Evolutionary conservation across 1,140 invertebrate genomes (phyloP), one percentile per base, ranked within the genome.

Genomic region (Protaetia brevitarsis): DNA sequence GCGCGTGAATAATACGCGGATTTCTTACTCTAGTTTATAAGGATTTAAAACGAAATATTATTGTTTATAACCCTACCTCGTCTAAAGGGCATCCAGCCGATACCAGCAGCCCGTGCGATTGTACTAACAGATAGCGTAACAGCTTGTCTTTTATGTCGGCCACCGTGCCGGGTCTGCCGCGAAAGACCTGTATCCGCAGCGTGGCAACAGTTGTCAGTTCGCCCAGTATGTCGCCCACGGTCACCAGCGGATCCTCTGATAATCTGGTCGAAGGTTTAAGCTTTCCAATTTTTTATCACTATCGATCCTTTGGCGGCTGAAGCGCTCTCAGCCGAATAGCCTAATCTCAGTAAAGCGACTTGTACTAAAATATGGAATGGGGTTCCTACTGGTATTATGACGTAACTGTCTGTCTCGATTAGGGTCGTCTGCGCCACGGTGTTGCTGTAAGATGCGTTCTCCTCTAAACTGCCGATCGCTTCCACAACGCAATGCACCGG

Each of bases 121-220:
- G 94, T 45, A 92, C 82, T 61, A 97, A 82, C 0, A 97, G 81
- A 23, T 96, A 84, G 78, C 93, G 89, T 6, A 97, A 82, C 61
- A 98, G 83, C 81, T 96, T 96, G 74, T 97, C 95, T 81, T 95
- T 95, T 73, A 97, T 91, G 76, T 97, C 94, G 51, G 89, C 84
- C 2, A 92, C 82, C 1, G 88, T 84, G 34, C 88, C 89, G 0
- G 88, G 87, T 71, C 91, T 83, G n/a, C 89, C 85, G 68, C 93
- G 87, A 74, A 92, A 88, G 19, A 98, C 87, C 74, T 94, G 89
- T 74, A 98, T 96, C 71, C 91, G 86, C 1, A 98, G 82, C 4
- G 93, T 96, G 3, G 93, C 93, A 10, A 96, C 88, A 2, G 93
- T 93, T 1, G 93, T 94, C 66, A 98, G 77, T 80, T 97, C 95